phyloP scores from a whole-genome alignment of 2,888 invertebrate species.

The Adelognathus sp. region DNA sequence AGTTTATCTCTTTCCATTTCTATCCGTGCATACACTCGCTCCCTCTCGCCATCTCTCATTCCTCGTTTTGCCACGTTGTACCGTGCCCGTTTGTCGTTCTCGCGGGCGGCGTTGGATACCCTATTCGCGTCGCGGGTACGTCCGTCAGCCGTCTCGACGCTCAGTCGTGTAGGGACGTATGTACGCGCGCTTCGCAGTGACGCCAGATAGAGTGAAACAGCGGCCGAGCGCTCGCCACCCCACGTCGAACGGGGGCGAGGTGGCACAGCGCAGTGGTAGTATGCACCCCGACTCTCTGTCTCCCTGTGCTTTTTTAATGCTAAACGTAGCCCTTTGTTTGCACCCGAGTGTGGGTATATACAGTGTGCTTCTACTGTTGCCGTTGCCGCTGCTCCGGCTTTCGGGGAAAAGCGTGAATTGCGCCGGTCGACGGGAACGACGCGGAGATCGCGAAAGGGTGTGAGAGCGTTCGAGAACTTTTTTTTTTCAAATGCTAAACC shows the following conservation, averaged over 20 bases:
- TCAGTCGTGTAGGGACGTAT: constrained; percentile 61
- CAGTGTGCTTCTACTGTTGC: neutral
- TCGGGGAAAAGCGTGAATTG: constrained; percentile 31
- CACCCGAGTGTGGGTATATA: constrained; percentile 14
- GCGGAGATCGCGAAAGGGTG: constrained; percentile 62
- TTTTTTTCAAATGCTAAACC: constrained; percentile 74
- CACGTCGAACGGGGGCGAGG: neutral
- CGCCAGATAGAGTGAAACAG: constrained; percentile 64
- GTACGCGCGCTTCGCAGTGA: constrained; percentile 59
- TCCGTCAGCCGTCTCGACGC: constrained; percentile 30
- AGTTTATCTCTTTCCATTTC: neutral
- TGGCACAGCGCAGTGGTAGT: neutral
- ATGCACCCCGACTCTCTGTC: constrained; percentile 37
- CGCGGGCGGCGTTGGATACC: neutral
- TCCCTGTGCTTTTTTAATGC: constrained; percentile 75
- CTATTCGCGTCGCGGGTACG: constrained; percentile 4
- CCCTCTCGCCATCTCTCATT: constrained; percentile 7
- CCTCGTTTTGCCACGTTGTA: constrained; percentile 14
- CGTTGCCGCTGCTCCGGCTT: constrained; percentile 14
- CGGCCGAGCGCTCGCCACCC: constrained; percentile 40
- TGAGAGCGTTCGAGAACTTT: constrained; percentile 65
- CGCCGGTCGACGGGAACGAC: constrained; percentile 12
- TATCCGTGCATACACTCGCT: neutral
- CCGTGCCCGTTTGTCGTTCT: constrained; percentile 21
- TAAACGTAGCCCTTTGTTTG: constrained; percentile 72